Percentiles rank a stretch among this genome's conserved stretches.
Conservation (phyloP, 2,113 vertebrate genomes). For the Aviceda subcristata region DNA sequence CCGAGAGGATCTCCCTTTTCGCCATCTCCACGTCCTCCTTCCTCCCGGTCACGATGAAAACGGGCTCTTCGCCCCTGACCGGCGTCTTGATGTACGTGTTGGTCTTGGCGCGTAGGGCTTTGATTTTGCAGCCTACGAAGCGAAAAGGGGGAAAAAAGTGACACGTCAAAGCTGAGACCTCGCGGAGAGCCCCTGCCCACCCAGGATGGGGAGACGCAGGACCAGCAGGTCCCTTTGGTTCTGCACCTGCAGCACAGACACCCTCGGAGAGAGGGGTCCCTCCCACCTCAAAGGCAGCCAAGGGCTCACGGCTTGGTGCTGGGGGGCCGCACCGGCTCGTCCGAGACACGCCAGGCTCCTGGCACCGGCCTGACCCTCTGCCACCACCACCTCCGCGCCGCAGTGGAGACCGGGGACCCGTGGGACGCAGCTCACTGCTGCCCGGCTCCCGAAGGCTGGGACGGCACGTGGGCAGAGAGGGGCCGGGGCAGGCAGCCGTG, state of each 20-base stretch:
- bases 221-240: background rate
- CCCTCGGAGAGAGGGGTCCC: too few species aligned
- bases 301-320: background rate
- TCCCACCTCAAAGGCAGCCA: accelerated
- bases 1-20: conserved; percentile 92
- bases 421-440: background rate
- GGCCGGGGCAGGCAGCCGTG: background rate
- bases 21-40: conserved; percentile 98
- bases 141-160: background rate
- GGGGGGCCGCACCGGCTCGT: accelerated
- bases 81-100: conserved; percentile 99
- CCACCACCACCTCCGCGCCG: background rate
- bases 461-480: accelerated
- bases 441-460: background rate
- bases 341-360: background rate
- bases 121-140: conserved; percentile 92
- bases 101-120: conserved; percentile 94
- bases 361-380: background rate
- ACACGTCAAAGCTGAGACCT: accelerated
- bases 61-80: conserved; percentile 89
- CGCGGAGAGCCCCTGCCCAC: accelerated
- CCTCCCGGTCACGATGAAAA: conserved; percentile 95
- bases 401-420: accelerated
- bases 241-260: background rate
- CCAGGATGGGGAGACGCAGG: background rate